These are phyloP conservation scores for Deroplatys truncata DNA, from an alignment of 2,888 invertebrate genomes.

Conservation along the genomic window DNA sequence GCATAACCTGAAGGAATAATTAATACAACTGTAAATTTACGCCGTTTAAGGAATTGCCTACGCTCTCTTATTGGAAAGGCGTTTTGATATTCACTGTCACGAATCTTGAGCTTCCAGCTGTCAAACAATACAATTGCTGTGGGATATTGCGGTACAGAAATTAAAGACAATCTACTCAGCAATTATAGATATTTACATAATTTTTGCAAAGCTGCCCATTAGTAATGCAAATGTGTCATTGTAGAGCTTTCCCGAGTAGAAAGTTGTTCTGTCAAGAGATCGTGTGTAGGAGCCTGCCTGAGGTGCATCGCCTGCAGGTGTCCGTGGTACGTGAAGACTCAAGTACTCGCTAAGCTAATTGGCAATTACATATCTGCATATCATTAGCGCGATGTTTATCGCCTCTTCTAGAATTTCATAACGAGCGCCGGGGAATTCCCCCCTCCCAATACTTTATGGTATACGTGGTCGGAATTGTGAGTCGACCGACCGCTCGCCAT, in stretches of 20 bases:
- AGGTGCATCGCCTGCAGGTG: background rate
- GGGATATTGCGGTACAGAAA: background rate
- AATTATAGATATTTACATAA: background rate
- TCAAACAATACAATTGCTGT: background rate
- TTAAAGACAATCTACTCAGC: background rate
- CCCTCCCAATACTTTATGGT: background rate
- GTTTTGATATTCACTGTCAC: background rate
- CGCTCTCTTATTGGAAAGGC: too few species aligned
- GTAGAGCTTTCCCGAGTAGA: background rate
- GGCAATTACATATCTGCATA: conserved; percentile 11
- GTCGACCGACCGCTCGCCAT: background rate
- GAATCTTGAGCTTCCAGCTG: background rate
- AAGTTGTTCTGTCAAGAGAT: background rate
- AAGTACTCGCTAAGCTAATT: background rate
- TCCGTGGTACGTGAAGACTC: background rate
- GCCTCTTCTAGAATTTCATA: background rate
- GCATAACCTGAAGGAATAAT: too few species aligned
- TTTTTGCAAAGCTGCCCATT: background rate
- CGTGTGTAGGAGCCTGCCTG: background rate
- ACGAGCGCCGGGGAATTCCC: background rate
- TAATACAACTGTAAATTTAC: too few species aligned
- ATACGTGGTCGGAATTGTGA: background rate
- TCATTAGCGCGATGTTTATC: background rate
- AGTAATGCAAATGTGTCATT: background rate
- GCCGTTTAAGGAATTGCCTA: too few species aligned